phyloP scores from a whole-genome alignment of 2,797 vertebrate genomes.

The Phrynocephalus guinanensis region DNA sequence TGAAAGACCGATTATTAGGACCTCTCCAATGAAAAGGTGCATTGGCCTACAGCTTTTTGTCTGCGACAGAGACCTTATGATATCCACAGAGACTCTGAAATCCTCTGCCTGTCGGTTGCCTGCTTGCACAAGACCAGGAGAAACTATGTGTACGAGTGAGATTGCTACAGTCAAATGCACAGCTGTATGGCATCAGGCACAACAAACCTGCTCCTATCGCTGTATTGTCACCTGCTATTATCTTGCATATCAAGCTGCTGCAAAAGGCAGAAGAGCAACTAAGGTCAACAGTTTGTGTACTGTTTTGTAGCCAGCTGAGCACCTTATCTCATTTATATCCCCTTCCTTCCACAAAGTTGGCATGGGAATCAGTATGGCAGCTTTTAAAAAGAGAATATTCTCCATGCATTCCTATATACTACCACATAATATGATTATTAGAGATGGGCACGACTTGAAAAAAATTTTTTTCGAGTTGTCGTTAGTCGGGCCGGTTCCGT shows the following conservation, averaged over 20 bases:
- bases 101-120: not conserved
- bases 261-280: not conserved
- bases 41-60: slow-evolving; percentile 56
- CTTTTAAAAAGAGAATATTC: not conserved
- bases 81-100: slow-evolving; percentile 44
- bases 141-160: not conserved
- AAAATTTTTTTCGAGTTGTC: too few species aligned
- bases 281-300: not conserved
- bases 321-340: not conserved
- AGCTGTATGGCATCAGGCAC: not conserved
- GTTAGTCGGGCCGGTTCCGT: too few species aligned
- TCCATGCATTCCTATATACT: not conserved
- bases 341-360: not conserved
- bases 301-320: not conserved
- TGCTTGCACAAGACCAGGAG: not conserved
- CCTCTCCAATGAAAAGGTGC: slow-evolving; percentile 46
- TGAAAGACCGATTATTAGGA: slow-evolving; percentile 51
- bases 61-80: slow-evolving; percentile 51
- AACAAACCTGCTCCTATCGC: not conserved
- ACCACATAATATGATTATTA: not conserved
- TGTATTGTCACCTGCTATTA: not conserved
- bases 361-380: not conserved
- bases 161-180: not conserved
- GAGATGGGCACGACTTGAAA: too few species aligned
- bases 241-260: not conserved